Conservation (phyloP, 1,140 invertebrate species). For the Drosophila lowei region DNA sequence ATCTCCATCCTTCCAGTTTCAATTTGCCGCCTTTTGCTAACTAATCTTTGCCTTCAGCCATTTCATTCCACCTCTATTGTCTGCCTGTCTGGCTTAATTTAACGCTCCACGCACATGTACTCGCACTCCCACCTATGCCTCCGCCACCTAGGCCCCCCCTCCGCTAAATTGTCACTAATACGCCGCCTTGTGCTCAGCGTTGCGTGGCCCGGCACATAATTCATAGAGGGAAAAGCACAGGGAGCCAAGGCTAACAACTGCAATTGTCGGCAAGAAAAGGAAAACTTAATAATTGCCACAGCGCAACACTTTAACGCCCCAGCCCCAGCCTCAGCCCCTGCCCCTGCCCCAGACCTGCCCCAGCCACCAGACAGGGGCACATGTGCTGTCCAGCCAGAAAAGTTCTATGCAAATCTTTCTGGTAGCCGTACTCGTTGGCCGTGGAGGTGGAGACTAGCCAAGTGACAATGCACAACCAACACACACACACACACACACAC, state of each 20-base stretch:
- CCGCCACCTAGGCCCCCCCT: not conserved
- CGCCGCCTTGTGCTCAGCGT: constrained; percentile 66
- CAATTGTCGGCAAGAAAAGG: constrained; percentile 44
- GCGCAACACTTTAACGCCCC: constrained; percentile 50
- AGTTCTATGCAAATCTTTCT: constrained; percentile 66
- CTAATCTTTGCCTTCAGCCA: not conserved
- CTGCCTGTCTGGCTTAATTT: constrained; percentile 58
- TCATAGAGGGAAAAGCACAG: constrained; percentile 29
- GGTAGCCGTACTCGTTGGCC: constrained; percentile 10
- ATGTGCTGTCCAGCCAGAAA: constrained; percentile 36
- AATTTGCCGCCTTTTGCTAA: constrained; percentile 9
- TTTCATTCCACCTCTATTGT: constrained; percentile 20
- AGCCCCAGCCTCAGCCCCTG: constrained; percentile 1
- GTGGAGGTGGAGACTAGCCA: constrained; percentile 36
- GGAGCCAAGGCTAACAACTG: constrained; percentile 57
- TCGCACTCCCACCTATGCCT: constrained; percentile 10
- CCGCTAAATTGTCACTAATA: constrained; percentile 78
- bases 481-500: constrained; percentile 29
- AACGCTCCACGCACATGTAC: constrained; percentile 72
- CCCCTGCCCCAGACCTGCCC: not conserved
- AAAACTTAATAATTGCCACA: constrained; percentile 56
- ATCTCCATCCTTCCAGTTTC: constrained; percentile 1
- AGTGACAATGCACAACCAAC: constrained; percentile 47
- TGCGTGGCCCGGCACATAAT: constrained; percentile 61
- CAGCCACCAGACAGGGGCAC: constrained; percentile 1